Evolutionary conservation across 2,797 vertebrate genomes (phyloP).

Genomic region (Periophthalmus magnuspinnatus): DNA sequence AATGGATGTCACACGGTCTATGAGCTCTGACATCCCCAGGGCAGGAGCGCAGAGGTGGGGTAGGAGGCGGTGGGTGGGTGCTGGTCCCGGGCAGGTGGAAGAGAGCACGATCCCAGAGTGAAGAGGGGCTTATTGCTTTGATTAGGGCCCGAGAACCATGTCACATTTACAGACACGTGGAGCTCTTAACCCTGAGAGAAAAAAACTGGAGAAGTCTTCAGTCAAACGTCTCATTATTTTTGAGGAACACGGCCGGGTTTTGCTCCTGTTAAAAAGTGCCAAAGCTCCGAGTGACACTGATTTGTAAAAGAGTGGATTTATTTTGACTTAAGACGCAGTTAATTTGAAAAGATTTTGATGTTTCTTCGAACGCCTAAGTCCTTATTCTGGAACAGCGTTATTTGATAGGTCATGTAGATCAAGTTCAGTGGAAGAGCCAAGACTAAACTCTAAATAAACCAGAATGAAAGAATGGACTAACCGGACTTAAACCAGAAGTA

Average conservation of each 20-base stretch:
- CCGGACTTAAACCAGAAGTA: neutral
- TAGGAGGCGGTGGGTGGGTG: neutral
- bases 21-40: neutral
- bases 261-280: neutral
- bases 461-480: neutral
- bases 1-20: slow-evolving; percentile 4
- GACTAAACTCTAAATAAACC: neutral
- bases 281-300: slow-evolving; percentile 5
- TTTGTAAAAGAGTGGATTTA: neutral
- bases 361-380: neutral
- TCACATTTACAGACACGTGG: neutral
- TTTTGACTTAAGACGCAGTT: neutral
- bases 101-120: neutral
- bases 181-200: slow-evolving; percentile 2
- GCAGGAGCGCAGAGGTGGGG: neutral
- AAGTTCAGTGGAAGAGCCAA: neutral
- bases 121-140: neutral
- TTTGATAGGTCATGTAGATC: neutral
- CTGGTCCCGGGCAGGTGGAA: neutral
- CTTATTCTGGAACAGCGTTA: neutral
- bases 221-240: slow-evolving; percentile 10
- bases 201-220: slow-evolving; percentile 7
- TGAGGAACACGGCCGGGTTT: slow-evolving; percentile 1
- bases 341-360: slow-evolving; percentile 7
- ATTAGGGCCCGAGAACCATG: neutral